Conservation (phyloP, 2,797 vertebrate genomes). For the Sebastes minor region DNA sequence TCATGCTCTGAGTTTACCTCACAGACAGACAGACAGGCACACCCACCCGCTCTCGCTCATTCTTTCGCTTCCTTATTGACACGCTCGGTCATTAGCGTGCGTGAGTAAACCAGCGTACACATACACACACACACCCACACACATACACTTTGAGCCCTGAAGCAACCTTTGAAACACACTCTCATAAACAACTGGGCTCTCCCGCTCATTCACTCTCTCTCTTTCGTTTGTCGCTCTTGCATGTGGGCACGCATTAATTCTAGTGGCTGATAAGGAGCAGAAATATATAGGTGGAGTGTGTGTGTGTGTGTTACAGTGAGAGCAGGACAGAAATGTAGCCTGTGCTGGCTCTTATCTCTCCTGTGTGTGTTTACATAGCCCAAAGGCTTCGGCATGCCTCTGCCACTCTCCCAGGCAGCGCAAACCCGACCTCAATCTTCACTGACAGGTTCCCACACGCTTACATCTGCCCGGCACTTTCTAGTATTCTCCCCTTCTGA, state of each 20-base stretch:
- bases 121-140: not conserved
- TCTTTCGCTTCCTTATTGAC: conserved; percentile 44
- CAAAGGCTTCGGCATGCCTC: conserved; percentile 70
- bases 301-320: conserved; percentile 10
- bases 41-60: not conserved
- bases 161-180: conserved; percentile 21
- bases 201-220: not conserved
- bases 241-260: not conserved
- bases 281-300: not conserved
- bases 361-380: conserved; percentile 75
- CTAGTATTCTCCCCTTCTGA: not conserved
- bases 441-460: conserved; percentile 76
- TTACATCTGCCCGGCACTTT: conserved; percentile 45
- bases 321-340: conserved; percentile 44
- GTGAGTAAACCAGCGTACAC: not conserved
- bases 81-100: not conserved
- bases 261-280: conserved; percentile 6
- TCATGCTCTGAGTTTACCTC: conserved; percentile 25
- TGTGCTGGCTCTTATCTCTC: conserved; percentile 62
- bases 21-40: not conserved
- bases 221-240: not conserved
- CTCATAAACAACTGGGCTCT: not conserved
- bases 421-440: conserved; percentile 43
- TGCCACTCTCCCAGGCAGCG: conserved; percentile 61
- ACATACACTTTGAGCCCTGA: not conserved